Conservation (phyloP, 1,140 invertebrate species). For the Pseudomyrmex cubaensis region DNA sequence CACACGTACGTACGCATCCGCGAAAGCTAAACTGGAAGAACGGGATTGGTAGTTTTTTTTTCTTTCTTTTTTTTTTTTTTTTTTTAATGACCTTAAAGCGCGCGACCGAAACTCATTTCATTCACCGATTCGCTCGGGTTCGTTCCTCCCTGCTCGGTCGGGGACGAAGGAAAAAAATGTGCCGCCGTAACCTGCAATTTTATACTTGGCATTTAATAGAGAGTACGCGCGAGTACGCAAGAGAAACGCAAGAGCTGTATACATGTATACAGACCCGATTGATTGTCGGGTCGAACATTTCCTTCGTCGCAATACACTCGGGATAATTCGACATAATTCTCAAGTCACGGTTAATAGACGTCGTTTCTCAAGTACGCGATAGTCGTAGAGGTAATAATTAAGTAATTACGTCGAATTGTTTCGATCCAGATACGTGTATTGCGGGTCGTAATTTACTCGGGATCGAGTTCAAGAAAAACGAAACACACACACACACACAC, state of each 20-base stretch:
- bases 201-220: constrained; percentile 73
- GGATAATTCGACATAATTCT: constrained; percentile 49
- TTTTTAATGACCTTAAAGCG: constrained; percentile 56
- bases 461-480: constrained; percentile 18
- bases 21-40: constrained; percentile 69
- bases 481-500: no score
- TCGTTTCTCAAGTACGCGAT: background rate
- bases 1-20: background rate
- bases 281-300: constrained; percentile 24
- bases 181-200: constrained; percentile 69
- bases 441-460: constrained; percentile 5
- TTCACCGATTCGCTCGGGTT: constrained; percentile 68
- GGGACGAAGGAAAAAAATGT: constrained; percentile 62
- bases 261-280: background rate
- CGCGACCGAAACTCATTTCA: constrained; percentile 71
- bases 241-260: constrained; percentile 57
- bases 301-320: constrained; percentile 1
- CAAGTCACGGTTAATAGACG: constrained; percentile 26
- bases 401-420: constrained; percentile 46
- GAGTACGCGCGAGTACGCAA: constrained; percentile 62
- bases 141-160: constrained; percentile 40
- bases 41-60: constrained; percentile 67
- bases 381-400: constrained; percentile 38
- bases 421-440: background rate
- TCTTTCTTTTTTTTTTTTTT: background rate